These are phyloP conservation scores for Trachelus stipa DNA, from an alignment of 2,888 invertebrate species.

Conservation along the genomic window DNA sequence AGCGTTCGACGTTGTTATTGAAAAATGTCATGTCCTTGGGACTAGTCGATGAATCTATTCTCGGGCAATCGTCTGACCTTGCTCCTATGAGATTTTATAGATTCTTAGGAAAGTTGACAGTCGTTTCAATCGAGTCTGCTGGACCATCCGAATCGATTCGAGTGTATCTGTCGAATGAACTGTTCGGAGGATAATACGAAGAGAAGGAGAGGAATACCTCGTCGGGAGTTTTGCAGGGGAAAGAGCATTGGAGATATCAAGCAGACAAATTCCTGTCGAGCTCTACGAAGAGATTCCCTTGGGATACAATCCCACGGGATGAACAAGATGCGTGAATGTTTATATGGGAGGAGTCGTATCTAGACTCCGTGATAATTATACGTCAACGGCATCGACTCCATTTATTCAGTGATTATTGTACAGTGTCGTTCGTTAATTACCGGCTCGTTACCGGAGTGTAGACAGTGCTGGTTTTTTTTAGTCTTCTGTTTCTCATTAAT, in stretches of 20 bases:
- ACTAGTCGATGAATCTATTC: background rate
- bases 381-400: background rate
- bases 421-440: background rate
- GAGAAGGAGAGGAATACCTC: background rate
- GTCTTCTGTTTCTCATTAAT: background rate
- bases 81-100: background rate
- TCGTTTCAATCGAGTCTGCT: background rate
- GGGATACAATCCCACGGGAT: background rate
- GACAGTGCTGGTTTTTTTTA: background rate
- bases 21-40: background rate
- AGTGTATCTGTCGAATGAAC: background rate
- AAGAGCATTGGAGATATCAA: background rate
- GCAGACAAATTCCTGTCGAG: background rate
- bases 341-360: background rate
- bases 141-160: background rate
- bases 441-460: background rate
- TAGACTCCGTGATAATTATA: background rate
- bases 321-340: background rate
- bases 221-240: background rate
- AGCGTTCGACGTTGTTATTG: background rate
- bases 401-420: background rate
- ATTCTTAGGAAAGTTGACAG: background rate
- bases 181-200: background rate
- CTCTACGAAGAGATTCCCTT: background rate
- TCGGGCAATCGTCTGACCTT: background rate